phyloP scores from a whole-genome alignment of 2,797 vertebrate genomes.

The Sternarchorhynchus goeldii region DNA sequence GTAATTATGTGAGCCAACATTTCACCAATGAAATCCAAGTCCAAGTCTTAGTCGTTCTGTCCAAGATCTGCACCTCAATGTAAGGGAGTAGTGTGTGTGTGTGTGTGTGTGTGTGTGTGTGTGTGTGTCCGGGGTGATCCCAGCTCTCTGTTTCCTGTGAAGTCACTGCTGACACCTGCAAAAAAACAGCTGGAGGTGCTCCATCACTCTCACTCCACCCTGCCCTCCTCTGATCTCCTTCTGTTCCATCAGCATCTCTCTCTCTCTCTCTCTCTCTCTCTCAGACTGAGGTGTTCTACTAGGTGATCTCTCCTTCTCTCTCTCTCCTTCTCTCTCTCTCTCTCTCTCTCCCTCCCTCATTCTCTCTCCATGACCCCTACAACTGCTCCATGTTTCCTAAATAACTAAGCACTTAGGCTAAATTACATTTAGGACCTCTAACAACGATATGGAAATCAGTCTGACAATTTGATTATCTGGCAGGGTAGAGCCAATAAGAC shows the following conservation, averaged over 20 bases:
- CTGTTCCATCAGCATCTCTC: conserved; percentile 38
- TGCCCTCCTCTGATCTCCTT: conserved; percentile 33
- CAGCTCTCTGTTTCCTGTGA: conserved; percentile 54
- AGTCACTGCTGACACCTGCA: conserved; percentile 62
- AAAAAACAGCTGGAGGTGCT: conserved; percentile 64
- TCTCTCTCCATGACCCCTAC: conserved; percentile 72
- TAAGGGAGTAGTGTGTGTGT: neutral
- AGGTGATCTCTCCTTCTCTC: conserved; percentile 28
- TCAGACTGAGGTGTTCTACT: neutral
- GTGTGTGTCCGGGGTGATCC: conserved; percentile 39
- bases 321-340: conserved; percentile 53
- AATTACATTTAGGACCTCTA: conserved; percentile 79
- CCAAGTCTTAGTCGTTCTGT: neutral
- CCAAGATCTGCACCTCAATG: neutral
- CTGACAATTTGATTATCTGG: conserved; percentile 80
- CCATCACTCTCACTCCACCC: conserved; percentile 35
- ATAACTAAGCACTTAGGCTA: conserved; percentile 81
- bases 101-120: conserved; percentile 21
- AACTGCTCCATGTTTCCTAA: conserved; percentile 76
- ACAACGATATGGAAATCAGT: conserved; percentile 82
- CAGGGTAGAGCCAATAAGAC: conserved; percentile 72
- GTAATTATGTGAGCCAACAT: no score
- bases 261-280: neutral
- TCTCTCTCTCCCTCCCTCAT: conserved; percentile 33
- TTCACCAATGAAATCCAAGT: no score